A percentile compares a stretch with the other conserved stretches of the same genome.
Evolutionary conservation across 2,888 invertebrate species (phyloP).

Genomic region (Aethes cnicana): DNA sequence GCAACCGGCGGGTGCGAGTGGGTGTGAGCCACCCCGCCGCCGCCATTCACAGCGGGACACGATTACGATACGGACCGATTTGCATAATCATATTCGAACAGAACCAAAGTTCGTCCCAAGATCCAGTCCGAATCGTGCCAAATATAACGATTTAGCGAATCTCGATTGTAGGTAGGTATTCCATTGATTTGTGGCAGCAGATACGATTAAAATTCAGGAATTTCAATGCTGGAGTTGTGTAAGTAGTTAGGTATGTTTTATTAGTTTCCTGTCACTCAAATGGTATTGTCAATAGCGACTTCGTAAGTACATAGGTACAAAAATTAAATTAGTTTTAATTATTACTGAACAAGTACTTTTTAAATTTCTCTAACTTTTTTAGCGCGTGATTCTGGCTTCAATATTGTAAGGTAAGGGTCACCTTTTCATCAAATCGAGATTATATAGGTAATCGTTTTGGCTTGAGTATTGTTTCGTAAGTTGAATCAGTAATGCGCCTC

Average conservation of each 20-base stretch:
- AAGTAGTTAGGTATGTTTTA: not conserved
- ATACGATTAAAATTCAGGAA: constrained; percentile 2
- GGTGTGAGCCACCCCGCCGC: constrained; percentile 29
- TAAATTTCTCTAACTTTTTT: too few relatives aligned
- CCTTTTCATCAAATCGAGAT: too few relatives aligned
- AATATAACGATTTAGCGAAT: not conserved
- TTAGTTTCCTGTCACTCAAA: not conserved
- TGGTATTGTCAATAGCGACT: not conserved
- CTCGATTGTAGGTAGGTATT: not conserved
- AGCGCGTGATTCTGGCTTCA: too few relatives aligned
- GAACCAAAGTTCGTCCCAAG: constrained; percentile 38
- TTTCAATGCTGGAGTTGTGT: constrained; percentile 2
- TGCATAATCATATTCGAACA: constrained; percentile 57
- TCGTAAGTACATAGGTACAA: too few relatives aligned
- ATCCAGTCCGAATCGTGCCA: constrained; percentile 24
- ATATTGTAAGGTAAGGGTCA: too few relatives aligned
- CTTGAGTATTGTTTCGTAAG: too few relatives aligned
- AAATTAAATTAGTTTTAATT: too few relatives aligned
- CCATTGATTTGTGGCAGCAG: constrained; percentile 4
- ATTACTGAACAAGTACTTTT: too few relatives aligned
- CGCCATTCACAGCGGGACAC: constrained; percentile 48
- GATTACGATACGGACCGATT: constrained; percentile 47
- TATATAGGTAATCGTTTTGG: too few relatives aligned
- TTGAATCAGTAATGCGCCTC: too few relatives aligned
- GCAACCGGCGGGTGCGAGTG: constrained; percentile 7